Conservation (phyloP, 1,140 invertebrate genomes). For the Ganaspis sp. region DNA sequence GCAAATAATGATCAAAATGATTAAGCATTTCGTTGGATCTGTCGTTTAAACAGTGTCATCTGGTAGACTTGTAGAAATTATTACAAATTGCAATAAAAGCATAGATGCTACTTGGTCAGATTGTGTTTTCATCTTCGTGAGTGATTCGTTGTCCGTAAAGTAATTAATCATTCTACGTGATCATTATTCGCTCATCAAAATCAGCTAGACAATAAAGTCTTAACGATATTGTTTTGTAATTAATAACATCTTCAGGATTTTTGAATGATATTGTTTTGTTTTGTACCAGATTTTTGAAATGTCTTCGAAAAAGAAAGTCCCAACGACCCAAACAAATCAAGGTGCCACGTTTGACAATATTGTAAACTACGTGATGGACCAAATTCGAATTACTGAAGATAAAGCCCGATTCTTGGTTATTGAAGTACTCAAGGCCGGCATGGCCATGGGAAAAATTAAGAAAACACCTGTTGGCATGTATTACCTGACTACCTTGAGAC, state of each 20-base stretch:
- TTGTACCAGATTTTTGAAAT: background rate
- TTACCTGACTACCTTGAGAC: constrained; percentile 45
- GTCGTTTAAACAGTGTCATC: background rate
- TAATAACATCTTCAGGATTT: background rate
- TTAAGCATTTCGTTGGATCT: too few species aligned
- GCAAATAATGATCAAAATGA: too few species aligned
- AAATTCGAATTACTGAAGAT: constrained; percentile 56
- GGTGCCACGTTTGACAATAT: constrained; percentile 66
- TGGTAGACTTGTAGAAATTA: background rate
- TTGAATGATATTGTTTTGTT: constrained; percentile 14
- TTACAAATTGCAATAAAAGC: background rate
- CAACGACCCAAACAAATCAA: constrained; percentile 8
- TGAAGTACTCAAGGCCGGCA: constrained; percentile 63
- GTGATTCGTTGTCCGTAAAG: constrained; percentile 61
- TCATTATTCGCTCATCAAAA: background rate
- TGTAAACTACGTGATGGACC: constrained; percentile 63
- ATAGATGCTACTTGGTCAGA: background rate
- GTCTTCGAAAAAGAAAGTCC: background rate
- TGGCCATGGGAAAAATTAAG: constrained; percentile 63
- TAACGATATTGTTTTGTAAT: constrained; percentile 12
- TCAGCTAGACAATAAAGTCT: too few species aligned
- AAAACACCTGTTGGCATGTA: constrained; percentile 59
- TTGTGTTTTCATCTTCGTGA: constrained; percentile 50
- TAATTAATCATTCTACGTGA: constrained; percentile 63
- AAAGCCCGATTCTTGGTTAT: constrained; percentile 59